Percentiles rank a stretch among this genome's conserved stretches.
These are phyloP conservation scores for Eonycteris spelaea DNA, from an alignment of 2,113 vertebrate species.

Conservation along the genomic window DNA sequence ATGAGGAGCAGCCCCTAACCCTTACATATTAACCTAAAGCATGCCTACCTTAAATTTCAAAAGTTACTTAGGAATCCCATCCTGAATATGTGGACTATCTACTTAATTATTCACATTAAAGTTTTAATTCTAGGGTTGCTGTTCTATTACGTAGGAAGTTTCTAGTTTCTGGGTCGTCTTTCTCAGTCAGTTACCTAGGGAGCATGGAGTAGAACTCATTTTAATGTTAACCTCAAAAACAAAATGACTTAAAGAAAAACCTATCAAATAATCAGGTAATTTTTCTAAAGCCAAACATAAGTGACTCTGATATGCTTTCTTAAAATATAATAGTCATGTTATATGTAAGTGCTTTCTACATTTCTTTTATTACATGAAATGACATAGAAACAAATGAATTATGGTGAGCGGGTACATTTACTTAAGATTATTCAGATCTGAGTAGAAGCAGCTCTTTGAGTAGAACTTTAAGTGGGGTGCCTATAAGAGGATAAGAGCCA, in stretches of 20 bases:
- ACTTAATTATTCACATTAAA: background rate
- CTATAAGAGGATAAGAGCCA: background rate
- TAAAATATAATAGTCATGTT: background rate
- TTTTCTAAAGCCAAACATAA: slow-evolving; percentile 12
- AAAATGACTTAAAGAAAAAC: background rate
- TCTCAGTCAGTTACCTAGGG: background rate
- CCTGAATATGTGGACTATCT: background rate
- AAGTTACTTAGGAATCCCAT: background rate
- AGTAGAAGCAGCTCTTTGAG: background rate
- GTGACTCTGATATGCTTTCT: background rate
- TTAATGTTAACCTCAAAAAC: background rate
- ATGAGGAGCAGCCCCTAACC: background rate
- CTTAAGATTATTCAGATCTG: background rate
- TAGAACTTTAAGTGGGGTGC: background rate
- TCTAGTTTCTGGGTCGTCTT: background rate
- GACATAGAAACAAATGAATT: background rate
- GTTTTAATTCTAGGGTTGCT: background rate
- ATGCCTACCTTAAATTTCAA: background rate
- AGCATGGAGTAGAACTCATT: background rate
- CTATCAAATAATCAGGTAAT: background rate
- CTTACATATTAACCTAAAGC: background rate
- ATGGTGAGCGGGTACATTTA: background rate
- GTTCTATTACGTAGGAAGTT: background rate
- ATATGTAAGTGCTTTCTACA: background rate
- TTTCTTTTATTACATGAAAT: slow-evolving; percentile 28